A percentile compares a stretch with the other conserved stretches of the same genome.
These are phyloP conservation scores for Eublepharis macularius DNA, from an alignment of 2,113 vertebrate genomes.

Conservation along the genomic window DNA sequence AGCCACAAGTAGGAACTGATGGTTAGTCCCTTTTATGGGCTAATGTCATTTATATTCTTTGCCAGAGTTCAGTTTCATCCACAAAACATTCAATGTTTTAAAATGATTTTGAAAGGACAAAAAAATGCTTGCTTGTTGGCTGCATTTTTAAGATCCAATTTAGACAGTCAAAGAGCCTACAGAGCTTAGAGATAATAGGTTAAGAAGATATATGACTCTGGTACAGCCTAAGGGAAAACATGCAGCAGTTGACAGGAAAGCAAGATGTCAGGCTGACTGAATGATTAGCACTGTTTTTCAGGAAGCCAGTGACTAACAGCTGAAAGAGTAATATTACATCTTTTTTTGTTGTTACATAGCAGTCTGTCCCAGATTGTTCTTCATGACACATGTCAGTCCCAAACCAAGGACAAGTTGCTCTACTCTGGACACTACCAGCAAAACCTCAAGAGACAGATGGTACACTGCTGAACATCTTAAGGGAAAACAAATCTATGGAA, in stretches of 20 bases:
- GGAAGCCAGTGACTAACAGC: slow-evolving; percentile 28
- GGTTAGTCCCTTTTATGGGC: background rate
- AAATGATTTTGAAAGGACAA: background rate
- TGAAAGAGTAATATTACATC: background rate
- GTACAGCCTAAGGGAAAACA: background rate
- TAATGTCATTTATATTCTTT: background rate
- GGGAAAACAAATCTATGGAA: slow-evolving; percentile 47
- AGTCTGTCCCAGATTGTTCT: slow-evolving; percentile 59
- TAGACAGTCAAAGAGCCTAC: rapidly evolving
- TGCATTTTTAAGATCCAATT: background rate
- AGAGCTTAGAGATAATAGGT: background rate
- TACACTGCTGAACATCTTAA: background rate
- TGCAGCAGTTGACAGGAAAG: slow-evolving; percentile 16
- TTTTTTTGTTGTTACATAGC: slow-evolving; percentile 13
- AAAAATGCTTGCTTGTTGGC: background rate
- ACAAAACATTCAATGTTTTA: background rate
- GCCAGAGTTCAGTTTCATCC: slow-evolving; percentile 16
- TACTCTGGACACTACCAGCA: slow-evolving; percentile 28
- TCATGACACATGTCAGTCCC: slow-evolving; percentile 45
- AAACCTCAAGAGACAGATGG: background rate
- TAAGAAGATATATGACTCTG: background rate
- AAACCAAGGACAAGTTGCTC: slow-evolving; percentile 53
- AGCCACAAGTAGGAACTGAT: background rate
- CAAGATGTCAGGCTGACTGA: background rate
- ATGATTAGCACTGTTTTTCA: slow-evolving; percentile 16